A percentile compares a stretch with the other conserved stretches of the same genome.
Conservation (phyloP, 2,113 vertebrate species). For the Madoqua kirkii region DNA sequence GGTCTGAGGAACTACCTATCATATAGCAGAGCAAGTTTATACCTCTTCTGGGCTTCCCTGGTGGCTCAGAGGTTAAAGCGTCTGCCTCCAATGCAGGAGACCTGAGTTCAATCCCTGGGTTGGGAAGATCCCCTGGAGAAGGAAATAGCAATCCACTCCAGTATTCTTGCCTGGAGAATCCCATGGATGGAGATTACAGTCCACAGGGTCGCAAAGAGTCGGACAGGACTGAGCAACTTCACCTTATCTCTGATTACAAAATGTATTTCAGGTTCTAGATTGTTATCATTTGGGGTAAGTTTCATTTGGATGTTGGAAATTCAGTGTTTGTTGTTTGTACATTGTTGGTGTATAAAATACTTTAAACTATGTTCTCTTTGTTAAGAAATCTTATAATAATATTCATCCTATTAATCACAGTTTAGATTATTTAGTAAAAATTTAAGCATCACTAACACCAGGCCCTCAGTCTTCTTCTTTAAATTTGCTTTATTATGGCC, state of each 20-base stretch:
- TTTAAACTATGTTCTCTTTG: neutral
- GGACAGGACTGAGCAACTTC: no score
- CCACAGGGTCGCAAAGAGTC: no score
- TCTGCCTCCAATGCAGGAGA: no score
- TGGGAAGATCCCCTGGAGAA: no score
- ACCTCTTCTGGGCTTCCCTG: neutral
- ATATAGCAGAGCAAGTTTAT: neutral
- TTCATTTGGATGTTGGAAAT: neutral
- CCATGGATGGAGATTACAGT: no score
- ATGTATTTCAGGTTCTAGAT: slow-evolving; percentile 8
- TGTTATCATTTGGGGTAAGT: neutral
- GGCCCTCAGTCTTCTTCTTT: neutral
- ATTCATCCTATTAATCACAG: neutral
- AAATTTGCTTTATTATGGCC: neutral
- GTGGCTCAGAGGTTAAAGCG: no score
- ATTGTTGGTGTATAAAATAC: neutral
- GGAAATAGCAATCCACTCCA: no score
- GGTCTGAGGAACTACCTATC: neutral
- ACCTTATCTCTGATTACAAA: neutral
- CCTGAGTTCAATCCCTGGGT: no score
- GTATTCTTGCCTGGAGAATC: no score
- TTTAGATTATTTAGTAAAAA: slow-evolving; percentile 2
- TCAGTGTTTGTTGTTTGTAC: neutral
- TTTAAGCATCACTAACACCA: neutral
- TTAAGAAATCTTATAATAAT: neutral